Conservation (phyloP, 2,888 invertebrate genomes). For the Orchesellides sinensis region DNA sequence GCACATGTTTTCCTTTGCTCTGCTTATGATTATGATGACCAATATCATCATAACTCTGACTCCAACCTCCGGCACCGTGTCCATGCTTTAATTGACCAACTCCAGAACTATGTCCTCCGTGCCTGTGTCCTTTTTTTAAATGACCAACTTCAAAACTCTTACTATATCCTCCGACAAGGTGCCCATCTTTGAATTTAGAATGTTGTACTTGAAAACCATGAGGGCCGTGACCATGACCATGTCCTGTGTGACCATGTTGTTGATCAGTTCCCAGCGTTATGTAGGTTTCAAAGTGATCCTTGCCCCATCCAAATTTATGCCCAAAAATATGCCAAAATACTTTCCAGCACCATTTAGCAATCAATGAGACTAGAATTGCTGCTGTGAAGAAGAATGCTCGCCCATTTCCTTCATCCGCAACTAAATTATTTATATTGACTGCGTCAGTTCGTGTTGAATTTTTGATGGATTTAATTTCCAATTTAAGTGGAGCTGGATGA, state of each 20-base stretch:
- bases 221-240: conserved; percentile 4
- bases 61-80: not conserved
- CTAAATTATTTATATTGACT: conserved; percentile 10
- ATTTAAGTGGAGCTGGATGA: conserved; percentile 57
- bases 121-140: no score
- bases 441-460: conserved; percentile 48
- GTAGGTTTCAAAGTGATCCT: conserved; percentile 40
- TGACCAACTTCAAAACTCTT: no score
- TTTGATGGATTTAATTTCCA: conserved; percentile 52
- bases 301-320: conserved; percentile 49
- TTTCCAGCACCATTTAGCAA: conserved; percentile 36
- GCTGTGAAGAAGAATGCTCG: conserved; percentile 32
- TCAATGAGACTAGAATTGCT: conserved; percentile 34
- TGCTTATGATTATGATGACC: not conserved
- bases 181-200: no score
- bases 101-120: no score
- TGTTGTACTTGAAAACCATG: no score
- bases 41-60: not conserved
- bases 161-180: no score
- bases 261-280: conserved; percentile 43
- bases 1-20: not conserved
- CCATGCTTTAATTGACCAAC: no score
- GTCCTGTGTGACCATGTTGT: not conserved
- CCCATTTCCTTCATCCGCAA: conserved; percentile 25
- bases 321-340: conserved; percentile 41